A percentile compares a stretch with the other conserved stretches of the same genome.
These are phyloP conservation scores for Osmerus mordax DNA, from an alignment of 2,113 vertebrate species.

Conservation along the genomic window DNA sequence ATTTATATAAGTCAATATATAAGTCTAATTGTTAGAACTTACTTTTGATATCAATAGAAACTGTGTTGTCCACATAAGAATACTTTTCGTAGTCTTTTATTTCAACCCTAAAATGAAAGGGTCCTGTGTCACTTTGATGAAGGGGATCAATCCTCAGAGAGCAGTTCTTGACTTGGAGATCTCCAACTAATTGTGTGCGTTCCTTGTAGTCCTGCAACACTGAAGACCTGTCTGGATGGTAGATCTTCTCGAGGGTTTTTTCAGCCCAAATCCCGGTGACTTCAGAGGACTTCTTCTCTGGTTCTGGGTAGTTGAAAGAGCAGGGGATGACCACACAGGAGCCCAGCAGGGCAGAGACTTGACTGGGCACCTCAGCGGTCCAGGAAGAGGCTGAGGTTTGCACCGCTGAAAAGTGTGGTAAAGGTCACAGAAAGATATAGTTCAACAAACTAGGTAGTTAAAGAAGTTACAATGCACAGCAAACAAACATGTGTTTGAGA, in stretches of 20 bases:
- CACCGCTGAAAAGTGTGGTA: conserved; percentile 31
- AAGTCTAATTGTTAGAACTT: conserved; percentile 29
- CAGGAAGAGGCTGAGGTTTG: conserved; percentile 42
- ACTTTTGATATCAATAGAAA: conserved; percentile 52
- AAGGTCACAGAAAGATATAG: no score
- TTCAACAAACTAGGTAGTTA: no score
- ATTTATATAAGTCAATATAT: no score
- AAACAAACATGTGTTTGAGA: no score
- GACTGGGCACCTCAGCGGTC: conserved; percentile 39
- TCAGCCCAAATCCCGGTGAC: conserved; percentile 55
- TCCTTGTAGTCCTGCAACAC: conserved; percentile 14
- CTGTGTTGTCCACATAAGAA: conserved; percentile 5
- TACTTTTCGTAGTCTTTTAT: conserved; percentile 29
- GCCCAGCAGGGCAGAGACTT: conserved; percentile 53
- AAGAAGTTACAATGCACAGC: no score
- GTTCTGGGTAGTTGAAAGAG: conserved; percentile 54
- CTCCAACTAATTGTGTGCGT: conserved; percentile 53
- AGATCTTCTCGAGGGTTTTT: not conserved
- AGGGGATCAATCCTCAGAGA: conserved; percentile 62
- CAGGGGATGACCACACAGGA: conserved; percentile 71
- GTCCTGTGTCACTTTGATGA: conserved; percentile 34
- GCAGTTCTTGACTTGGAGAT: conserved; percentile 53
- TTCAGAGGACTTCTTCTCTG: not conserved
- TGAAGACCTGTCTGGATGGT: conserved; percentile 34
- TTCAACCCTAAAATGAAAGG: conserved; percentile 64